Percentiles rank a stretch among this genome's conserved stretches.
These are phyloP conservation scores for Hirtodrosophila alboralis DNA, from an alignment of 2,888 invertebrate genomes.

Conservation along the genomic window DNA sequence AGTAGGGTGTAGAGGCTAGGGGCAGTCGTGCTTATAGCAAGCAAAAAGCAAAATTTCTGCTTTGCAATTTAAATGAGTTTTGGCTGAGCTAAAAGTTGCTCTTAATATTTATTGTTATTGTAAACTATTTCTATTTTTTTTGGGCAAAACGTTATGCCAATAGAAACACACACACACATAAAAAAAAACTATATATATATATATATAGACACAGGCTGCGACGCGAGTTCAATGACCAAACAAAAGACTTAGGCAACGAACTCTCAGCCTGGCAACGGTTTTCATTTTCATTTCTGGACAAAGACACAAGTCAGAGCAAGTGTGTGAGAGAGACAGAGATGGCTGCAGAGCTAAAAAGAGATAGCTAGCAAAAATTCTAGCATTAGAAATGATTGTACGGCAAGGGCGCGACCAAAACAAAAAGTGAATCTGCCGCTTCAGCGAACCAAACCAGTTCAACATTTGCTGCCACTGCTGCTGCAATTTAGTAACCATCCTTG, in stretches of 20 bases:
- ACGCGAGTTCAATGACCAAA: constrained; percentile 61
- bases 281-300: constrained; percentile 78
- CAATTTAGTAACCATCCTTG: constrained; percentile 56
- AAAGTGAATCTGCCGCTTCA: constrained; percentile 80
- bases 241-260: constrained; percentile 79
- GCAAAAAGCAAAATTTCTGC: constrained; percentile 23
- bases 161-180: constrained; percentile 12
- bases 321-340: constrained; percentile 39
- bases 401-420: constrained; percentile 62
- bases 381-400: constrained; percentile 55
- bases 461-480: too few species aligned
- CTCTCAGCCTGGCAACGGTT: constrained; percentile 72
- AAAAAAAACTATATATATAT: not conserved
- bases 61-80: constrained; percentile 68
- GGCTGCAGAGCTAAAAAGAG: constrained; percentile 28
- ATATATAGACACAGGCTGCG: not conserved
- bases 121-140: constrained; percentile 21
- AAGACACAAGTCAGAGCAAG: too few species aligned
- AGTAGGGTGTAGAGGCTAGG: constrained; percentile 3
- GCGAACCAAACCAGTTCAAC: constrained; percentile 69
- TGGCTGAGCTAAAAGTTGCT: constrained; percentile 23
- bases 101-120: constrained; percentile 21
- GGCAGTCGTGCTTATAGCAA: constrained; percentile 33
- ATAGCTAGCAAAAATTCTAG: constrained; percentile 23
- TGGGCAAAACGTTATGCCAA: constrained; percentile 36